Base-by-base conservation (phyloP, 2,888 invertebrate genomes). In the Muschampia plurimacula region DNA sequence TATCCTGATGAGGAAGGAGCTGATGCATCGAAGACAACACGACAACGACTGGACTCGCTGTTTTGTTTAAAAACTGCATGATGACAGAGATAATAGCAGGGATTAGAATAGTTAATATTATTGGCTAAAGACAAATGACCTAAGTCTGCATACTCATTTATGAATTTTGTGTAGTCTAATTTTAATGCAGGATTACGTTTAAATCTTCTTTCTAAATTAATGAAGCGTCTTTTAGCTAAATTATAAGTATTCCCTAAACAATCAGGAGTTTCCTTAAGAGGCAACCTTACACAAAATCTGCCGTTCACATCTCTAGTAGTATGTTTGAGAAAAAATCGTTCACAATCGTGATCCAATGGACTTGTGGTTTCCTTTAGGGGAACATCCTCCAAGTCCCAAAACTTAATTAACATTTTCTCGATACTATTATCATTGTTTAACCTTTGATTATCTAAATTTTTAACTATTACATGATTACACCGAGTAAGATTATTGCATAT, bases 51-150 rank as follows among this genome's bases (percentile, higher is more conserved):
- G 49, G 49, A 49, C n/a, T 49, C 49, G 6, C 49, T 49, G n/a
- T 49, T 15, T 49, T 49, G 49, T 13, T 49, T 49, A n/a, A 49
- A 49, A 49, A 49, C 49, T 49, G 49, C 49, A 49, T 49, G 49
- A 49, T 49, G 49, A 7, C 49, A 49, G n/a, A 49, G n/a, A n/a
- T 49, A 49, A n/a, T 49, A 49, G n/a, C n/a, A 49, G 7, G n/a
- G n/a, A 4, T 49, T n/a, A 49, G n/a, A 7, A 49, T 49, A 4
- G 32, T 32, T 32, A 32, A 32, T 32, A 32, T 32, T 32, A 32
- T 32, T 32, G 2, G 32, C 32, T 32, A 32, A 32, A 32, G 32
- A 32, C 32, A 32, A 32, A 1, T 49, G 49, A 4, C n/a, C 49
- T 49, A 49, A n/a, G 6, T 49, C n/a, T n/a, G 49, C 49, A 49